Evolutionary conservation across 2,113 vertebrate species (phyloP).

Genomic region (Parotia lawesii): DNA sequence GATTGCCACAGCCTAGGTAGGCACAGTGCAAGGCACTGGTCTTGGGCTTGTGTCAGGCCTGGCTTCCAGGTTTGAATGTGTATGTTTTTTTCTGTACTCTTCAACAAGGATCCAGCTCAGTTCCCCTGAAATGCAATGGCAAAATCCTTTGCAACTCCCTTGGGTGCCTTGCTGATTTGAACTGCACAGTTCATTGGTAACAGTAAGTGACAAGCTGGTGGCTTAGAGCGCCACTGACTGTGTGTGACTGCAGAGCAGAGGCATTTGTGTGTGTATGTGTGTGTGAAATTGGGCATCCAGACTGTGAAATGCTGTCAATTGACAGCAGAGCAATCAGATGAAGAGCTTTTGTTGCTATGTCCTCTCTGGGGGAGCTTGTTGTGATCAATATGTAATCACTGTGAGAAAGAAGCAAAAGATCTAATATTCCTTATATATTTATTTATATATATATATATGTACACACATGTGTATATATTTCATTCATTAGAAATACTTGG

Average conservation of each 20-base stretch:
- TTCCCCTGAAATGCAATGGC: not conserved
- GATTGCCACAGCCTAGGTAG: not conserved
- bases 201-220: not conserved
- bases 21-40: not conserved
- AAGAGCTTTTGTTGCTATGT: not conserved
- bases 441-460: rapidly evolving
- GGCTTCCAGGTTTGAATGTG: not conserved
- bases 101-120: not conserved
- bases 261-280: not conserved
- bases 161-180: not conserved
- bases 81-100: not conserved
- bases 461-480: no score
- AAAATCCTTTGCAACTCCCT: not conserved
- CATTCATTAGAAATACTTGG: not conserved
- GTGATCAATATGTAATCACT: not conserved
- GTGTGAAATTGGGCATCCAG: not conserved
- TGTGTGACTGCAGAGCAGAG: not conserved
- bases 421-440: not conserved
- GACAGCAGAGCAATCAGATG: not conserved
- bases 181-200: not conserved
- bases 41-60: not conserved
- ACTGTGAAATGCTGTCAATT: not conserved
- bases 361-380: not conserved
- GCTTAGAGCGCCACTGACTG: not conserved
- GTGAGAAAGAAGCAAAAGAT: not conserved